Conservation (phyloP, 2,797 vertebrate species). For the Sebastes taczanowskii region DNA sequence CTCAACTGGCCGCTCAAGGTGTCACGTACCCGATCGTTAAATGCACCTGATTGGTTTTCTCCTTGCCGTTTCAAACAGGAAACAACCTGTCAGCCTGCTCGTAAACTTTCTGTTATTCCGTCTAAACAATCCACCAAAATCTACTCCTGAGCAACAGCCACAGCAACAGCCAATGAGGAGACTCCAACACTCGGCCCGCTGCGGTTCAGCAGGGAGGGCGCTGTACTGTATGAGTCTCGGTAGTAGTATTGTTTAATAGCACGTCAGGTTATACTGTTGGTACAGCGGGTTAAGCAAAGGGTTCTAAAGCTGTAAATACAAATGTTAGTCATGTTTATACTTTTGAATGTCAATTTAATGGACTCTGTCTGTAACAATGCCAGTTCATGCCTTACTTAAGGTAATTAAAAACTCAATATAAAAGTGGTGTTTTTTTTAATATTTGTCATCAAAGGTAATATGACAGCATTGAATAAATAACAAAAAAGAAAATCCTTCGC, state of each 20-base stretch:
- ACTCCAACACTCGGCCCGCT: too few relatives aligned
- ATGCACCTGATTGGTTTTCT: too few relatives aligned
- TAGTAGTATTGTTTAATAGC: not conserved
- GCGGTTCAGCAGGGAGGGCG: not conserved
- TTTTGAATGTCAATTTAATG: conserved; percentile 31
- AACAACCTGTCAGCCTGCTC: rapidly evolving
- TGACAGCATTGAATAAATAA: not conserved
- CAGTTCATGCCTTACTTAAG: not conserved
- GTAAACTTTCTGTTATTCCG: too few relatives aligned
- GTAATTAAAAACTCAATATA: conserved; percentile 29
- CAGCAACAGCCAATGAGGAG: too few relatives aligned
- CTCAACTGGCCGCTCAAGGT: too few relatives aligned
- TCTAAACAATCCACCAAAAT: too few relatives aligned
- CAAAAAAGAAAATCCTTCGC: conserved; percentile 35
- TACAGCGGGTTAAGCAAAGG: not conserved
- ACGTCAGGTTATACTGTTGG: not conserved
- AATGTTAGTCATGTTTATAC: not conserved
- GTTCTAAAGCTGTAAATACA: not conserved
- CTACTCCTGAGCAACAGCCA: too few relatives aligned
- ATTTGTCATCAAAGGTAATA: conserved; percentile 17
- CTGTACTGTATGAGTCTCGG: not conserved
- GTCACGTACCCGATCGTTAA: too few relatives aligned
- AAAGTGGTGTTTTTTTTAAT: not conserved
- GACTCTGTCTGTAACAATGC: conserved; percentile 13
- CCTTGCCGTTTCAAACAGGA: too few relatives aligned